Conservation (phyloP, 53 echinoderm and acorn worm genomes). For the Echinometra lucunter region DNA sequence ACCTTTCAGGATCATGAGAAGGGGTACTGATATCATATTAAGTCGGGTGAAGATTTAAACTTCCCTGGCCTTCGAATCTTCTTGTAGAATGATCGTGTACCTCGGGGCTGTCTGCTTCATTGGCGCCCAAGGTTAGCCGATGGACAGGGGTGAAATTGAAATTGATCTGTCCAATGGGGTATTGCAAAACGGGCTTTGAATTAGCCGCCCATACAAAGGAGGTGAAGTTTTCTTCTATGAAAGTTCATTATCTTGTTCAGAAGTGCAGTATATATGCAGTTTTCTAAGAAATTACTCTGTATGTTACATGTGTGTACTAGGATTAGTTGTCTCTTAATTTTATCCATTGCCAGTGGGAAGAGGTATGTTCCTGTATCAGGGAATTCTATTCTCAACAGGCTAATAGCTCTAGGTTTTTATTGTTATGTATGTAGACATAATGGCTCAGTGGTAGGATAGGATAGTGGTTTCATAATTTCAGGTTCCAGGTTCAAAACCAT, state of each 20-base stretch:
- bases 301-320: not conserved
- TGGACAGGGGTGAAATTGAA: not conserved
- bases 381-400: too few species aligned
- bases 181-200: constrained; percentile 37
- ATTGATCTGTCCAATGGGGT: constrained; percentile 49
- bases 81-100: constrained; percentile 11
- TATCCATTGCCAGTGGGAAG: not conserved
- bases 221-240: not conserved
- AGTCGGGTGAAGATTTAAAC: not conserved
- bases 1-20: not conserved
- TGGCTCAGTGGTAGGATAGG: too few species aligned
- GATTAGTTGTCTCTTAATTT: not conserved
- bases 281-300: not conserved
- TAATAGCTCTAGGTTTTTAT: too few species aligned
- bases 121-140: constrained; percentile 21
- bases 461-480: too few species aligned
- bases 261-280: too few species aligned
- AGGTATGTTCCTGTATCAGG: too few species aligned
- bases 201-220: constrained; percentile 17
- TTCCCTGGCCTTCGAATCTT: not conserved
- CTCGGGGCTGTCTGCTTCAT: not conserved
- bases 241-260: not conserved
- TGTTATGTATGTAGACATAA: too few species aligned
- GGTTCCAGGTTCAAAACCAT: too few species aligned
- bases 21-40: not conserved